Base-by-base conservation (phyloP, 2,888 invertebrate species). In the Resseliella maxima region DNA sequence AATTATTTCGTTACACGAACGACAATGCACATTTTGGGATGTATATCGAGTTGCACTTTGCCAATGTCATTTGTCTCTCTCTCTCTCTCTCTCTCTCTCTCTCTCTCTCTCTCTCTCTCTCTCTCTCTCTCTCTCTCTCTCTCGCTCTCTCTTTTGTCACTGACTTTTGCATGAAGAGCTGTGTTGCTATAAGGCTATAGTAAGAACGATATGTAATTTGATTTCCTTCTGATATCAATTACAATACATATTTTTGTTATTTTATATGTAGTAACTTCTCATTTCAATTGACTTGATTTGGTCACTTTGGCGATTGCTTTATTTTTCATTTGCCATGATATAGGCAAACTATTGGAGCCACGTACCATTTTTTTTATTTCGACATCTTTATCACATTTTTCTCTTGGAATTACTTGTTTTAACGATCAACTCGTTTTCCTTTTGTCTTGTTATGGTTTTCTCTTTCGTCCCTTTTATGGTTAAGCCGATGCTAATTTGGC, bases 391-490 rank as follows among this genome's bases (percentile, higher is more conserved):
- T 59, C 72, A 72, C 72, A 15, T 10, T 21, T 72, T 72, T 72
- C 31, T 59, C 59, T 59, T 18, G 8, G 15, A 15, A 5, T 41
- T 41, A 8, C 59, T 59, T 12, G 24, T 3, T 27, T 27, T 5
- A 72, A 31, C 31, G 31, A 72, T 35, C 72, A 72, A 72, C 31
- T 31, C 31, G 31, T 72, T 31, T 72, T 72, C 72, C 35, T 72
- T 72, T 72, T 15, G 35, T 72, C 72, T 72, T 15, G 31, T 31
- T 72, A 31, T n/a, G 72, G 72, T 72, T 72, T 72, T 72, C 72
- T 72, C 35, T 72, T 72, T 72, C 72, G 31, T 35, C 31, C 72
- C 72, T 31, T 72, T 72, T 72, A 72, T 72, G 72, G 72, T 18
- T 24, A 0, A 59, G 27, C 27, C 31, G 31, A 12, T 50, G 50